Evolutionary conservation across 1,140 invertebrate species (phyloP).

Genomic region (Tenebrio molitor): DNA sequence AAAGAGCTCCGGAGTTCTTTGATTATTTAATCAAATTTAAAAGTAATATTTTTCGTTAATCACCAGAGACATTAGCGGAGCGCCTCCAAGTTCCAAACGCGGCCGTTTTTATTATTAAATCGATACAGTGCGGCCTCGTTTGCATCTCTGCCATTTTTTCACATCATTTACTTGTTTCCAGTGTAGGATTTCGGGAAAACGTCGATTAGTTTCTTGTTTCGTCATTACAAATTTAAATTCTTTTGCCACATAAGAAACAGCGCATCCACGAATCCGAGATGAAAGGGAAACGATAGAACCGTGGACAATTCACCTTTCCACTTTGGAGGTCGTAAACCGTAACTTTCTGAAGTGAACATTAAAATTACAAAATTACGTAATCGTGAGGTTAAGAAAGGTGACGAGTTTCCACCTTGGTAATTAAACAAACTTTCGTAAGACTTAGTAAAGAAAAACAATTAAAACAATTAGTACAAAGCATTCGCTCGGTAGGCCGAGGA

Average conservation of each 20-base stretch:
- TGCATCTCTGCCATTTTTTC: conserved; percentile 12
- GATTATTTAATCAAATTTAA: conserved; percentile 41
- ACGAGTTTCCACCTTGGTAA: conserved; percentile 39
- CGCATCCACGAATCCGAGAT: not conserved
- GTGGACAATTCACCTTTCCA: conserved; percentile 18
- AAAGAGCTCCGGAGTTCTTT: conserved; percentile 30
- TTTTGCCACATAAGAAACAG: too few species aligned
- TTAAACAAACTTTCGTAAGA: conserved; percentile 43
- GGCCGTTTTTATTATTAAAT: conserved; percentile 37
- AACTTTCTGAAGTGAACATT: conserved; percentile 31
- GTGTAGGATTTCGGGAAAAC: not conserved
- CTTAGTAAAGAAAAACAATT: conserved; percentile 35
- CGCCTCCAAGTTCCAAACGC: conserved; percentile 20
- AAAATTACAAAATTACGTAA: conserved; percentile 37
- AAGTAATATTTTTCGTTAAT: conserved; percentile 41
- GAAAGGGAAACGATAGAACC: conserved; percentile 1
- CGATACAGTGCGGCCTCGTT: conserved; percentile 6
- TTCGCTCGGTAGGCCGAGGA: conserved; percentile 22
- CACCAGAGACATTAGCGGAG: conserved; percentile 39
- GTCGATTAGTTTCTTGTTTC: not conserved
- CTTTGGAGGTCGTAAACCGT: conserved; percentile 9
- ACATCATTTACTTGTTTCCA: conserved; percentile 1
- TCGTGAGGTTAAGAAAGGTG: conserved; percentile 38
- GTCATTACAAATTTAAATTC: too few species aligned
- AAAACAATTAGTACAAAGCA: conserved; percentile 27